Evolutionary conservation across 1,140 invertebrate genomes (phyloP), one percentile per base, ranked within the genome.

Genomic region (Oryctes rhinoceros): DNA sequence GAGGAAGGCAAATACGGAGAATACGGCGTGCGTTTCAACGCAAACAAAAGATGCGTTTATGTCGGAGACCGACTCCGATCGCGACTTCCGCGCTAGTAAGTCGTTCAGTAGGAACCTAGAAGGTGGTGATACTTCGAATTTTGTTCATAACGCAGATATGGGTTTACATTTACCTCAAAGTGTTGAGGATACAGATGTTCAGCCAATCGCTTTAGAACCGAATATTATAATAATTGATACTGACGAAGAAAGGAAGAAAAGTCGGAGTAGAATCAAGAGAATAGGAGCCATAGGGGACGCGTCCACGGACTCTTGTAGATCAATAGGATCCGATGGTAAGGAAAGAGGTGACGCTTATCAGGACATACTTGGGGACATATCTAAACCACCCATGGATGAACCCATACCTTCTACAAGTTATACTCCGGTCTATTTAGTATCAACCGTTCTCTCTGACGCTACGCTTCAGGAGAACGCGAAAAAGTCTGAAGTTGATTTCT

Each of bases 141-240:
- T 30, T 10, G 24, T 35, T 30, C 65, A 62, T 6, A 71, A 10
- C 15, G 13, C 11, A 9, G 35, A 24, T 35, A 18, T 35, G 7
- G 24, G 65, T 30, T 3, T 71, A 10, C 30, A 9, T 71, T 37
- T 71, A 15, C 65, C 65, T 10, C 65, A 71, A 30, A 71, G 65
- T 37, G 65, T 71, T 35, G 65, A 71, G 24, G 65, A 71, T 15
- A 0, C 35, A 37, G 65, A 5, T 35, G 13, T 24, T 10, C 20
- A 71, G 13, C 24, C 65, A 15, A 24, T 35, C 4, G 65, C 65
- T 35, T 71, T 71, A 71, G 65, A 71, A 37, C 65, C 65, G 15
- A 71, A 71, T 37, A 71, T 71, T 4, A 71, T 71, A 71, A 37
- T 71, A 35, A 71, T 71, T 35, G 24, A 37, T 24, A 13, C 2